phyloP scores from a whole-genome alignment of 2,888 invertebrate species.

The Zygaena filipendulae region DNA sequence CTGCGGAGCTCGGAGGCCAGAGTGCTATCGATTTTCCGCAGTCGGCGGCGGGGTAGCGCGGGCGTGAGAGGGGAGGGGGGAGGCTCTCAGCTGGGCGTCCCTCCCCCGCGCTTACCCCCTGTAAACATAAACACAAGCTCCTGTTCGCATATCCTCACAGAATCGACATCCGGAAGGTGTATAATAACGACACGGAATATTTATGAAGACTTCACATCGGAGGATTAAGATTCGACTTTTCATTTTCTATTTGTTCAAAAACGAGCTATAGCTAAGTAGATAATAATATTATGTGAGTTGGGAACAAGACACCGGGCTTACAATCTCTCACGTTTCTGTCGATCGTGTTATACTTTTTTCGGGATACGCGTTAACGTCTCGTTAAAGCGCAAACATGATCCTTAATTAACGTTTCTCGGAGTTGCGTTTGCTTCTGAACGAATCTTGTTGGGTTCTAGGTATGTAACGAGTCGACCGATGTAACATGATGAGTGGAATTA shows the following conservation, averaged over 20 bases:
- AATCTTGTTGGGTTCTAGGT: too few species aligned
- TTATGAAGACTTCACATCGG: constrained; percentile 55
- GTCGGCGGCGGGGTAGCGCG: constrained; percentile 25
- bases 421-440: too few species aligned
- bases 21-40: constrained; percentile 64
- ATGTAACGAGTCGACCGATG: too few species aligned
- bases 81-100: constrained; percentile 50
- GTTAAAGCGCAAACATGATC: too few species aligned
- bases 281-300: too few species aligned
- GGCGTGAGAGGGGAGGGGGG: constrained; percentile 19
- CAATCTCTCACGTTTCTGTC: too few species aligned
- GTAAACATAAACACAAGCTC: constrained; percentile 63
- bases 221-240: constrained; percentile 60
- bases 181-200: constrained; percentile 64
- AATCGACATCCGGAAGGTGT: constrained; percentile 59
- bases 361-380: too few species aligned
- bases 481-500: too few species aligned
- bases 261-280: neutral
- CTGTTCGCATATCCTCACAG: constrained; percentile 26
- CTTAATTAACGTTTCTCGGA: too few species aligned
- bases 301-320: too few species aligned
- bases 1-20: too few species aligned
- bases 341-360: too few species aligned
- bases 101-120: constrained; percentile 29
- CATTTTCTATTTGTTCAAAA: constrained; percentile 12